A percentile compares a stretch with the other conserved stretches of the same genome.
phyloP scores from a whole-genome alignment of 2,888 invertebrate species.

The Acanthosepion lycidas region DNA sequence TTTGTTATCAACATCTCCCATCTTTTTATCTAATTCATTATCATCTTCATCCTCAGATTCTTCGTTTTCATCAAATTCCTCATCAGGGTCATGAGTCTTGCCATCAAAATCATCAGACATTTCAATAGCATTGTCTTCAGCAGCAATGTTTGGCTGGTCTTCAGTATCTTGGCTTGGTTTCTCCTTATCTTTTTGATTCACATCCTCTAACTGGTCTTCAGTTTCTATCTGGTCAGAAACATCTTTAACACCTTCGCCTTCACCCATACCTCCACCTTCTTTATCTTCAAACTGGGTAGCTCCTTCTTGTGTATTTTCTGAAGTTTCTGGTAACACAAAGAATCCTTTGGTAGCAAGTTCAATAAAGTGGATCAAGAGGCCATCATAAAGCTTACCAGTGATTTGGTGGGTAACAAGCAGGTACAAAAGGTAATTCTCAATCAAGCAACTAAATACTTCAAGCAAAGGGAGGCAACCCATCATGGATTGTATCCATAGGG shows the following conservation, averaged over 20 bases:
- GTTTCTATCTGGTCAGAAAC: constrained; percentile 92
- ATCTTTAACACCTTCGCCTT: constrained; percentile 94
- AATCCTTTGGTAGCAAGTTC: constrained; percentile 91
- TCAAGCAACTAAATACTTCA: constrained; percentile 84
- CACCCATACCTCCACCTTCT: constrained; percentile 89
- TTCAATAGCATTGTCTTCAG: constrained; percentile 80
- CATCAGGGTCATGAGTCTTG: constrained; percentile 82
- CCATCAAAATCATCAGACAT: constrained; percentile 97
- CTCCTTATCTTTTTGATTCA: constrained; percentile 80
- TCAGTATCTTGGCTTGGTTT: constrained; percentile 71
- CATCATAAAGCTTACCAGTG: constrained; percentile 87
- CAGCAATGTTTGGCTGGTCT: constrained; percentile 64
- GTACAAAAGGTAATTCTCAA: constrained; percentile 86
- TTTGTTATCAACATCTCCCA: constrained; percentile 91
- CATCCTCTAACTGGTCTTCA: constrained; percentile 92
- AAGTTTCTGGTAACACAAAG: constrained; percentile 90
- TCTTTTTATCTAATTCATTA: constrained; percentile 92
- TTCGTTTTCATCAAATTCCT: constrained; percentile 76
- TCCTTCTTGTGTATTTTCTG: constrained; percentile 77
- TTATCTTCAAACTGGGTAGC: constrained; percentile 76
- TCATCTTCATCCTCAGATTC: constrained; percentile 81
- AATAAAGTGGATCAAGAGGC: constrained; percentile 88
- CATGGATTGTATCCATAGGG: constrained; percentile 44
- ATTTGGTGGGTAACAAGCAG: constrained; percentile 86
- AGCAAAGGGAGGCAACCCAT: constrained; percentile 79